phyloP scores from a whole-genome alignment of 1,140 invertebrate genomes.

The Drosophila hydei region DNA sequence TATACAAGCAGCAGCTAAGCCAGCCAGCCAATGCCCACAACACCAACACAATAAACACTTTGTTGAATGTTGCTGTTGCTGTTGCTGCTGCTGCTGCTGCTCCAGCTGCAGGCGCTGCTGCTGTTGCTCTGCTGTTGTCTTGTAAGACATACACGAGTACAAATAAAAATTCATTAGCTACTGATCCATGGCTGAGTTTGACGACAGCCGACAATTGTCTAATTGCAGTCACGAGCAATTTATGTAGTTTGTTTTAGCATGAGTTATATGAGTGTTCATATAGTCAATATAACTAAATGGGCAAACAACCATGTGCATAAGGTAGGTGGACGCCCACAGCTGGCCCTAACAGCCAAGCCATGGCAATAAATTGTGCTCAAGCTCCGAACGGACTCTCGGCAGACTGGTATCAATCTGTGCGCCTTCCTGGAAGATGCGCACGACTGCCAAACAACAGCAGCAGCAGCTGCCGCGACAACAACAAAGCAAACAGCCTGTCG shows the following conservation, averaged over 20 bases:
- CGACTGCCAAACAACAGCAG: conserved; percentile 58
- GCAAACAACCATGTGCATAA: conserved; percentile 31
- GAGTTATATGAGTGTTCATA: conserved; percentile 60
- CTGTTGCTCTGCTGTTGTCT: conserved; percentile 57
- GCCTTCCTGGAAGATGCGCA: conserved; percentile 70
- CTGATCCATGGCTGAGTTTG: conserved; percentile 60
- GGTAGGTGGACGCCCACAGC: conserved; percentile 53
- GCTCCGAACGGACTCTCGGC: conserved; percentile 33
- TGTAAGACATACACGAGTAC: conserved; percentile 69
- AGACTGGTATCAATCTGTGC: conserved; percentile 37
- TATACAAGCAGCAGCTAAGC: conserved; percentile 64
- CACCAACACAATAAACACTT: conserved; percentile 66
- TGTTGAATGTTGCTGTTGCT: conserved; percentile 24
- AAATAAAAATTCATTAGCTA: conserved; percentile 80
- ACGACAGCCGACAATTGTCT: conserved; percentile 77
- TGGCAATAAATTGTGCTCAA: conserved; percentile 58
- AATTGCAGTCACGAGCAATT: conserved; percentile 82
- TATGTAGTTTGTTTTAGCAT: conserved; percentile 71
- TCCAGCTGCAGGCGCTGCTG: too few species aligned
- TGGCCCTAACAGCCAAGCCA: conserved; percentile 53
- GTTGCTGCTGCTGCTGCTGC: conserved; percentile 35
- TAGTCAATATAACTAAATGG: conserved; percentile 41
- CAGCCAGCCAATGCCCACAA: conserved; percentile 40
- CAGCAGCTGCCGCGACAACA: conserved; percentile 11
- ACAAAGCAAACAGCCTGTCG: conserved; percentile 25